Evolutionary conservation across 2,113 vertebrate species (phyloP), one percentile per base, ranked within the genome.

Genomic region (Camelus bactrianus): DNA sequence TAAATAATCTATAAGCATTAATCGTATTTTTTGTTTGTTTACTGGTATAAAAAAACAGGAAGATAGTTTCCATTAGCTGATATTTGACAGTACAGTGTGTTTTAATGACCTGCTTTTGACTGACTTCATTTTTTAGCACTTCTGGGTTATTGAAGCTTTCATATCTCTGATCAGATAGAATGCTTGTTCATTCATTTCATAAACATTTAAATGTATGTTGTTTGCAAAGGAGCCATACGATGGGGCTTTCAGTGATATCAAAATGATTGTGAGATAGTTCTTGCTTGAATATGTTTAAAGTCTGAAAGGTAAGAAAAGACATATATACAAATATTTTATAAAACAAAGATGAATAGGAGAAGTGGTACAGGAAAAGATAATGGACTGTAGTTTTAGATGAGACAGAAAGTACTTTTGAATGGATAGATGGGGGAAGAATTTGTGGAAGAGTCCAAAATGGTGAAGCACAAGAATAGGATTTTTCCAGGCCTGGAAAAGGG

Each of bases 1-100:
- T 97, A 73, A 56, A 73, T 94, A 97, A 97, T 56, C 8, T 92
- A 0, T 92, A 88, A 96, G 10, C 30, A 83, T 81, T 79, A 69
- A 89, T 89, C 4, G 8, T 38, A 72, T 87, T 75, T 84, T 69
- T 75, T 95, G 50, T 7, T 92, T 93, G 1, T 95, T 97, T 86
- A 89, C 9, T 89, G 86, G 91, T 79, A 54, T 62, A 60, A 79
- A 50, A 90, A 97, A 82, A 11, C 0, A 46, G 26, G 4, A 0
- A 70, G 17, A 70, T 83, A 67, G 22, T 91, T 97, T 79, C 13
- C 30, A 4, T 91, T 94, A 30, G 14, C 8, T 60, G 19, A 28
- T 19, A n/a, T 73, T 86, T 94, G 75, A 94, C 26, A 81, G 54
- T 3, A 0, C 2, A 62, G 24, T 35, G 4, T 3, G 1, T 96